phyloP scores from a whole-genome alignment of 1,140 invertebrate species.

The Aphidius ervi region DNA sequence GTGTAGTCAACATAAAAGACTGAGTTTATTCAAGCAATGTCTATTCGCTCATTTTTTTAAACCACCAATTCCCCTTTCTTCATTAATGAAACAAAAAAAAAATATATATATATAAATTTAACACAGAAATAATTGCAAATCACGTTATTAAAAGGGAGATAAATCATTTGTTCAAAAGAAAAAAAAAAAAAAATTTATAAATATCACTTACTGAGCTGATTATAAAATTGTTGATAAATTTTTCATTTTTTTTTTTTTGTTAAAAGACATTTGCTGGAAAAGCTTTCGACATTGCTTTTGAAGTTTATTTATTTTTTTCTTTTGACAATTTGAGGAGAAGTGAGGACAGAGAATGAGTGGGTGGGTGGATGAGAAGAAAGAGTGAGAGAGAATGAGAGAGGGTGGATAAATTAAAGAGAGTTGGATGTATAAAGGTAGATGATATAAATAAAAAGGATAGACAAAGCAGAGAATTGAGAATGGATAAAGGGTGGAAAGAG shows the following conservation, averaged over 20 bases:
- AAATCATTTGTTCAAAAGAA: not conserved
- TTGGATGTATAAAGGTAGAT: slow-evolving; percentile 5
- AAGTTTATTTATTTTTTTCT: slow-evolving; percentile 33
- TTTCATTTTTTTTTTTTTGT: no score
- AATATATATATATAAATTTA: not conserved
- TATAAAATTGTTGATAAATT: no score
- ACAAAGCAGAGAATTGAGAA: slow-evolving; percentile 14
- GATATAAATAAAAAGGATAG: slow-evolving; percentile 26
- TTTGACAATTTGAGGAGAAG: slow-evolving; percentile 22
- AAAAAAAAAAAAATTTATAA: not conserved
- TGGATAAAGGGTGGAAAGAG: slow-evolving; percentile 20
- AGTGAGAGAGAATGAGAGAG: slow-evolving; percentile 6
- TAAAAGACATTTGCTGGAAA: no score
- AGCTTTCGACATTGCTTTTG: slow-evolving; percentile 13
- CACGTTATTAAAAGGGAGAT: not conserved
- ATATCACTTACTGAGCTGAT: no score
- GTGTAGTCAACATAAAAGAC: slow-evolving; percentile 3
- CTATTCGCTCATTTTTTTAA: not conserved
- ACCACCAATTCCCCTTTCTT: no score
- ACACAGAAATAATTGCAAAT: not conserved
- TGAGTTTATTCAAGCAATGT: not conserved
- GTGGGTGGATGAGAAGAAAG: slow-evolving; percentile 4
- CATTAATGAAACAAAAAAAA: not conserved
- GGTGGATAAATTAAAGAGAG: not conserved
- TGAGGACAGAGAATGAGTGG: slow-evolving; percentile 11